Conservation (phyloP, 2,113 vertebrate species). For the Rana temporaria region DNA sequence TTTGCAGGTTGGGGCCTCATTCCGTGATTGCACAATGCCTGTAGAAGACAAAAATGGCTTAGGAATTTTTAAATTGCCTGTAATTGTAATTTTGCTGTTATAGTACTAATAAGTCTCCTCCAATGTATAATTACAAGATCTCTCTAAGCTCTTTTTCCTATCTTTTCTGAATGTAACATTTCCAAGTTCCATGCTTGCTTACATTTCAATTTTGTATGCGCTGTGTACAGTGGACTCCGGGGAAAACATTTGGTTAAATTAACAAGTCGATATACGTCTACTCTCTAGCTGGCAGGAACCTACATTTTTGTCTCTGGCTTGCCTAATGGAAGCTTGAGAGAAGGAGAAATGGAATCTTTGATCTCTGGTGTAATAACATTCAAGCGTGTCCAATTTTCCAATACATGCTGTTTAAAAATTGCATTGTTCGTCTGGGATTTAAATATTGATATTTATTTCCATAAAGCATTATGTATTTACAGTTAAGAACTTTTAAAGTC, state of each 20-base stretch:
- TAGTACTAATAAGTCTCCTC: not conserved
- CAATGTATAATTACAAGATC: not conserved
- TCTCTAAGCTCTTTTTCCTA: not conserved
- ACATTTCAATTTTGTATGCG: conserved; percentile 3
- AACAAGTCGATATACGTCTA: conserved; percentile 42
- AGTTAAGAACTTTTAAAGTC: not conserved
- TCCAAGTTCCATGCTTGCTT: not conserved
- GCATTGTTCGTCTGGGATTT: conserved; percentile 6
- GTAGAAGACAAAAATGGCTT: not conserved
- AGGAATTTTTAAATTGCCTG: not conserved
- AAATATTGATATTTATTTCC: conserved; percentile 6
- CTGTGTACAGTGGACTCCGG: not conserved
- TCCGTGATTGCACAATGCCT: not conserved
- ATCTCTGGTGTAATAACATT: not conserved
- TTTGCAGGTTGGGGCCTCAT: not conserved
- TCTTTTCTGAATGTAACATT: not conserved
- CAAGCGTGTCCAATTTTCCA: conserved; percentile 25
- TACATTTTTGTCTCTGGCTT: conserved; percentile 5
- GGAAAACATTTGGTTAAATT: conserved; percentile 35
- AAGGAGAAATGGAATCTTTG: conserved; percentile 10
- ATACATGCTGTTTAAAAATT: not conserved
- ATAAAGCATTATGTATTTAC: conserved; percentile 1
- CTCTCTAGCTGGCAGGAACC: not conserved
- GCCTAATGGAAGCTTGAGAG: conserved; percentile 15
- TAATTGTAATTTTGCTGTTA: not conserved